These are phyloP conservation scores for Nephrocerus scutellatus DNA, from an alignment of 2,888 invertebrate species.

Conservation along the genomic window DNA sequence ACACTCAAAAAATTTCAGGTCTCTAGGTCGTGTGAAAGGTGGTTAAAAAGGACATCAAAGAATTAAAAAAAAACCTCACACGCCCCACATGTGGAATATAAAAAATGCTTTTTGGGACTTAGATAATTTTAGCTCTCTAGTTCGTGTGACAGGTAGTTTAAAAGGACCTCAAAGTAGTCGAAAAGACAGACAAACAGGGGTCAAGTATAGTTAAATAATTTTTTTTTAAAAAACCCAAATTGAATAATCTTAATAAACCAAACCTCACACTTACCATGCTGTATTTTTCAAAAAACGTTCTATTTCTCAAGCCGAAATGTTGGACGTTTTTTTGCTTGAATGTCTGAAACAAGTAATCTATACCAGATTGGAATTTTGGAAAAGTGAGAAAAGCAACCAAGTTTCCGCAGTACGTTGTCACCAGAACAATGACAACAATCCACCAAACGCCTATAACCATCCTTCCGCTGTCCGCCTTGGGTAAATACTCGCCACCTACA, in stretches of 20 bases:
- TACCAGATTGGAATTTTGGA: conserved; percentile 56
- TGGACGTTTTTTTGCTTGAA: conserved; percentile 52
- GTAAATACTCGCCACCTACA: conserved; percentile 78
- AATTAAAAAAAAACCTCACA: no score
- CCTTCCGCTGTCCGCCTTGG: conserved; percentile 77
- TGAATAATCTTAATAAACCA: background rate
- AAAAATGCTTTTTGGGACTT: no score
- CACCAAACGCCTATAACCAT: conserved; percentile 86
- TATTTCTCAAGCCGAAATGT: conserved; percentile 69
- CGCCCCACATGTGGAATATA: no score
- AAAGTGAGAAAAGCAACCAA: conserved; percentile 88
- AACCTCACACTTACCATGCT: conserved; percentile 47
- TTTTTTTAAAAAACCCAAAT: no score
- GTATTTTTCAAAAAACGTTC: conserved; percentile 66
- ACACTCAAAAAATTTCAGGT: no score
- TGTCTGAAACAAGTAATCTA: conserved; percentile 38
- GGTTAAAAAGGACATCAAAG: no score
- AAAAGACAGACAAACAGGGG: no score
- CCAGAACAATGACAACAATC: conserved; percentile 80
- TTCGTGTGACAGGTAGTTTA: no score
- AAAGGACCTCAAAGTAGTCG: no score
- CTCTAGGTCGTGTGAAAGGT: no score
- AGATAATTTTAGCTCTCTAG: no score
- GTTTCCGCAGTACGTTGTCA: conserved; percentile 88
- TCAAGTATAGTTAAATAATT: no score